Conservation (phyloP, 2,113 vertebrate genomes). For the Neogobius melanostomus region DNA sequence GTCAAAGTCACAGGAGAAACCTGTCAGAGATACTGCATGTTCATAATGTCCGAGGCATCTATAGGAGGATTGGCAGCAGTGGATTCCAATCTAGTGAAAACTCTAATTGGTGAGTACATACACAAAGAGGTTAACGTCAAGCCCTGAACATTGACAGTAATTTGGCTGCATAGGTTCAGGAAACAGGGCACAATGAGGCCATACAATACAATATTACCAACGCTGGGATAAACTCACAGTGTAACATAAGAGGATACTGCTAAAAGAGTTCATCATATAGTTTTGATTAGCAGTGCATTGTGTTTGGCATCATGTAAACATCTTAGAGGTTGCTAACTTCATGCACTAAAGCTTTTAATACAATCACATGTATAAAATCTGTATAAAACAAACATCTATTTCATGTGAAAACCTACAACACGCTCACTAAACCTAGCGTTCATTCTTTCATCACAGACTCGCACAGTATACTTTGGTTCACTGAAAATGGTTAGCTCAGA, state of each 20-base stretch:
- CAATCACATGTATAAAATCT: conserved; percentile 61
- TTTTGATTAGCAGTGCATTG: conserved; percentile 73
- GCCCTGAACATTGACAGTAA: conserved; percentile 13
- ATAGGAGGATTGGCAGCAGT: too few relatives aligned
- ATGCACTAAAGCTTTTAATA: conserved; percentile 72
- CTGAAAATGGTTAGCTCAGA: conserved; percentile 54
- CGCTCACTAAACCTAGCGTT: conserved; percentile 41
- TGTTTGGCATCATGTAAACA: conserved; percentile 77
- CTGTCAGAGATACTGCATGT: too few relatives aligned
- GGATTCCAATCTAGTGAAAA: neutral
- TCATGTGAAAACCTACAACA: conserved; percentile 38
- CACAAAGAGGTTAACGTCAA: neutral
- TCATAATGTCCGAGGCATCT: too few relatives aligned
- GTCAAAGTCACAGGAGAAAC: too few relatives aligned
- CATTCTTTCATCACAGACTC: conserved; percentile 49
- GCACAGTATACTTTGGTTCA: conserved; percentile 54
- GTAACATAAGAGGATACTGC: conserved; percentile 58
- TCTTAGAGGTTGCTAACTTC: conserved; percentile 66
- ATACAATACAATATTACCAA: conserved; percentile 42
- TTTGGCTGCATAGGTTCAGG: conserved; percentile 1
- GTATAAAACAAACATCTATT: conserved; percentile 52
- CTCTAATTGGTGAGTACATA: neutral
- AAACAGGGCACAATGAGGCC: conserved; percentile 1
- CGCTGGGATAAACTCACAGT: conserved; percentile 51
- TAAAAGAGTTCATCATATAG: conserved; percentile 47